Base-by-base conservation (phyloP, 2,888 invertebrate genomes). In the Cheiracanthium punctorium region DNA sequence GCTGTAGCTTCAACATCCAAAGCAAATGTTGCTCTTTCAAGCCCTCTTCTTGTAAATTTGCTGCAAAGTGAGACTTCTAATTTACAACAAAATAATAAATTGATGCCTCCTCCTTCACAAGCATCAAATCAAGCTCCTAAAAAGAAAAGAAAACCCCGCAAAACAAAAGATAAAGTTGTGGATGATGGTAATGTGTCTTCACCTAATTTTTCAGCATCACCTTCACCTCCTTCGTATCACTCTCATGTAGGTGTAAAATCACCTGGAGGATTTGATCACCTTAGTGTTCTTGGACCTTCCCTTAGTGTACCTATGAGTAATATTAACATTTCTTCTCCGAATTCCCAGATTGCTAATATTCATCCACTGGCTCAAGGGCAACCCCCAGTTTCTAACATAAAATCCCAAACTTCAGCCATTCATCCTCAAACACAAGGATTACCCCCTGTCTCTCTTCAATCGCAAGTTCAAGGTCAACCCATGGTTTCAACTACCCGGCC, bases 31-130 rank as follows among this genome's bases (percentile, higher is more conserved):
- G 81, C 94, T 95, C 92, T 96, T 95, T 89, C 92, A 72, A 97
- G 97, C 91, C 98, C 98, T 29, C 93, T 98, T 89, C 93, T 98
- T 89, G 98, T 98, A 41, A 98, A 98, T 92, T 93, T 98, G 89
- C 93, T 98, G 90, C 97, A 98, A 93, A 97, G 96, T 91, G 97
- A 97, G 77, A 77, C 77, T 37, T 75, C 75, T 37, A 82, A 74
- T 29, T 32, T 74, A n/a, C 87, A 82, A 48, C 87, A 87, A 30
- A 81, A 80, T 24, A 89, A 87, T 77, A 85, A 88, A 69, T 52
- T 89, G 37, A 80, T 88, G 81, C 88, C 88, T 58, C 89, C 89
- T 1, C 76, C 88, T 37, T 72, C 87, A 30, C 81, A 74, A 64
- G 80, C 80, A 20, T 48, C 82, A 20, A 84, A 82, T 43, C 77